Base-by-base conservation (phyloP, 2,113 vertebrate genomes). In the Brachionichthys hirsutus region DNA sequence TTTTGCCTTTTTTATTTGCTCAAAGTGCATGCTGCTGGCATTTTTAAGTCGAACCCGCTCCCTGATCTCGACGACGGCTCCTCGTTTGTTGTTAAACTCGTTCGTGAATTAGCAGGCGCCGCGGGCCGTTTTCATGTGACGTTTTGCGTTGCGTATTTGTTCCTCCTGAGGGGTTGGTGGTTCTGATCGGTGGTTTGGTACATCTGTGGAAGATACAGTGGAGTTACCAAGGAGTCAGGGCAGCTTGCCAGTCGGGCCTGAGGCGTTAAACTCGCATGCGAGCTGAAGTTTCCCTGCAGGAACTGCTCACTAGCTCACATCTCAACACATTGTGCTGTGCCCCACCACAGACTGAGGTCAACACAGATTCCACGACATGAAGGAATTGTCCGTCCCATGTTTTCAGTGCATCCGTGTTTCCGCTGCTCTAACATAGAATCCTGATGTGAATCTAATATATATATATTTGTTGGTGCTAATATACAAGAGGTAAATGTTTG, bases 171-270 rank as follows among this genome's bases (percentile, higher is more conserved):
- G 85, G 78, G 80, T 44, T 12, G 79, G 67, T 75, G 82, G 81
- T 89, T 87, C 78, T 78, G 83, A 83, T 80, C 16, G 84, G 85
- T 85, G 87, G 86, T 85, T 87, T 84, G 85, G 85, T 89, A 88
- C 87, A 90, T 90, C 89, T 90, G 89, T 90, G 89, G 89, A 90
- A 90, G 89, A 90, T 90, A 88, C 84, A 87, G 82, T 87, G 82
- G 82, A 82, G 87, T 90, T 85, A 87, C 81, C 87, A 86, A 82
- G 82, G 75, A 81, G 84, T 85, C 86, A 86, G 80, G 85, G 84
- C 81, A 80, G 83, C 81, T 86, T 84, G 88, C 79, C 85, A 71
- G 68, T 81, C 86, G 82, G 83, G 75, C 85, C 75, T 70, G 78
- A 83, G 76, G 68, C 78, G 59, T 70, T 51, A 70, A 79, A 73